Base-by-base conservation (phyloP, 92 coral and sea anemone genomes). In the Pocillopora meandrina region DNA sequence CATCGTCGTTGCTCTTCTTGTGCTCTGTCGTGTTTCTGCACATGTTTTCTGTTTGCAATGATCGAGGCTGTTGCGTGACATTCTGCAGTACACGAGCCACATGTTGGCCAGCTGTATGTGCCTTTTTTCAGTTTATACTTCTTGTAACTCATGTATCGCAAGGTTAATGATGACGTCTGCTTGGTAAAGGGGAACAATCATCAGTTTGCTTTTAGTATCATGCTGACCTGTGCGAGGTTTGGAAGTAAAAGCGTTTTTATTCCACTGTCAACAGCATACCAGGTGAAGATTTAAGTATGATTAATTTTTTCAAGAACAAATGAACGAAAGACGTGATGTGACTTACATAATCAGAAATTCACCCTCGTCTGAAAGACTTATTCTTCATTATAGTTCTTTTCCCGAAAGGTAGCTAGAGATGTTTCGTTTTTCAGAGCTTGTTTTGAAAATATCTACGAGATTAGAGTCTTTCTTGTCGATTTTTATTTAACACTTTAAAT, bases 141-240 rank as follows among this genome's bases (percentile, higher is more conserved):
- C 72, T 42, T 78, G 82, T 78, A 78, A 64, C 31, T 9, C 2
- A 8, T 9, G 16, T 56, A 61, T 19, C 56, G 56, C 18, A 76
- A 55, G 12, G 34, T 12, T 34, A 4, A 10, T 34, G 66, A 74
- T 26, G 36, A 13, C 65, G 42, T 23, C 79, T 31, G 15, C 10
- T 47, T 56, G 3, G 13, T 75, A 65, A 74, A 42, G 14, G 36
- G 19, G 60, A 19, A 12, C 59, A 35, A 35, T 20, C 16, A 47
- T 66, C 65, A 2, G 13, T 9, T 66, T 82, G 18, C 42, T 59
- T 2, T 83, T 61, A 60, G 14, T 83, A 89, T 33, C 59, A 89
- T 89, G 92, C 64, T 89, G 78, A 87, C 87, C 77, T 85, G 92
- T 81, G 75, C 72, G 12, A 80, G 89, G 79, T 69, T 89, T 5